phyloP scores from a whole-genome alignment of 1,140 invertebrate species.

The Ceratina australensis region DNA sequence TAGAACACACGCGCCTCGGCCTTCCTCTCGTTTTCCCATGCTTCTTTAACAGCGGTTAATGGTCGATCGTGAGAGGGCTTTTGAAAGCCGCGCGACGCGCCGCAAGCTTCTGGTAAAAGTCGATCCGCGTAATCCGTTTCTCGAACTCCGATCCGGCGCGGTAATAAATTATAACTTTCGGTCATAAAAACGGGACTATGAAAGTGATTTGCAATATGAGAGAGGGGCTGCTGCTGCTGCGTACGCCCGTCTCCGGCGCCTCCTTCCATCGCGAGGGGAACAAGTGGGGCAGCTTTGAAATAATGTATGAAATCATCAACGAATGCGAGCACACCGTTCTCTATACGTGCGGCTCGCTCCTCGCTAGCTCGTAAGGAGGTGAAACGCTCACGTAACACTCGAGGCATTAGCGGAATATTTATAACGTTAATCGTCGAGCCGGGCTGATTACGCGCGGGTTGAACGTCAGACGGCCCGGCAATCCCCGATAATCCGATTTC shows the following conservation, averaged over 20 bases:
- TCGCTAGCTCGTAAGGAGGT: slow-evolving; percentile 49
- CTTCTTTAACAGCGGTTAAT: slow-evolving; percentile 56
- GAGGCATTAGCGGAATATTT: slow-evolving; percentile 63
- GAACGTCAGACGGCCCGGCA: slow-evolving; percentile 20
- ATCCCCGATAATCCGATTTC: slow-evolving; percentile 17
- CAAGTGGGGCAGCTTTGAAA: slow-evolving; percentile 29
- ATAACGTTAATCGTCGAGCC: slow-evolving; percentile 64
- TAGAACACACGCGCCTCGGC: background rate
- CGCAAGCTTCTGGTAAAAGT: slow-evolving; percentile 18
- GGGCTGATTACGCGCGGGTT: slow-evolving; percentile 52
- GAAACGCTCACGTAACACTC: slow-evolving; percentile 50
- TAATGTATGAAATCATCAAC: slow-evolving; percentile 55
- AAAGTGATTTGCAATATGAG: slow-evolving; percentile 68
- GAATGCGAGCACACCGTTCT: slow-evolving; percentile 42
- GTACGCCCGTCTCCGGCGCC: slow-evolving; percentile 20
- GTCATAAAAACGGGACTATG: slow-evolving; percentile 68
- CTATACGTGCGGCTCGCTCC: slow-evolving; percentile 12
- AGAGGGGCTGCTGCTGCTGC: too few relatives aligned
- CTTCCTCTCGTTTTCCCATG: slow-evolving; percentile 53
- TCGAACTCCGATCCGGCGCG: slow-evolving; percentile 45
- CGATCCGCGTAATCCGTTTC: slow-evolving; percentile 44
- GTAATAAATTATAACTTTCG: slow-evolving; percentile 65
- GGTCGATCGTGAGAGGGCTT: slow-evolving; percentile 49
- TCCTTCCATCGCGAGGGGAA: background rate
- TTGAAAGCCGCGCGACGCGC: slow-evolving; percentile 36